Evolutionary conservation across 2,888 invertebrate genomes (phyloP).

Genomic region (Ormia ochracea): DNA sequence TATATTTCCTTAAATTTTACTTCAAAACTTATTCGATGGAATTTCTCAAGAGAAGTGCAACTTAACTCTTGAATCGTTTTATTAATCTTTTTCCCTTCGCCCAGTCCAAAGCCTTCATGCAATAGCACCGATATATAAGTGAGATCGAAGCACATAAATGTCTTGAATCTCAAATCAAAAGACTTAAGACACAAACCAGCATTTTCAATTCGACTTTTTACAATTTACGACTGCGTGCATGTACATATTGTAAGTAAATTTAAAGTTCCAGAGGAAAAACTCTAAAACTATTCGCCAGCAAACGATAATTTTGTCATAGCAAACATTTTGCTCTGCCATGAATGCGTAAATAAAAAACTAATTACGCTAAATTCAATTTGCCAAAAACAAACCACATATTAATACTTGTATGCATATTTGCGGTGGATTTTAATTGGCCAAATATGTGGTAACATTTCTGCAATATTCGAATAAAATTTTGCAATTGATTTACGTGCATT

Average conservation of each 20-base stretch:
- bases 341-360: background rate
- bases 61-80: no score
- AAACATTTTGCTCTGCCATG: background rate
- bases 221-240: no score
- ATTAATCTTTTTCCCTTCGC: constrained; percentile 79
- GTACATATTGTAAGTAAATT: no score
- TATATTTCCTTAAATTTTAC: no score
- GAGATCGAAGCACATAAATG: constrained; percentile 94
- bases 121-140: constrained; percentile 90
- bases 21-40: no score
- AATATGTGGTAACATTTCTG: constrained; percentile 41
- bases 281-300: background rate
- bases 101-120: constrained; percentile 87
- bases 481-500: constrained; percentile 11
- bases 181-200: no score
- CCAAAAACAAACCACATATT: background rate
- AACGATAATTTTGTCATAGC: background rate
- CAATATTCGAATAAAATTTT: constrained; percentile 31
- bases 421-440: constrained; percentile 45
- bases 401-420: background rate
- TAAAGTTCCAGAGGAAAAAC: no score
- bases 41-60: no score
- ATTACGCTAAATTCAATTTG: no score
- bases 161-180: no score
- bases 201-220: no score